Base-by-base conservation (phyloP, 2,797 vertebrate genomes). In the Hylomyscus alleni region DNA sequence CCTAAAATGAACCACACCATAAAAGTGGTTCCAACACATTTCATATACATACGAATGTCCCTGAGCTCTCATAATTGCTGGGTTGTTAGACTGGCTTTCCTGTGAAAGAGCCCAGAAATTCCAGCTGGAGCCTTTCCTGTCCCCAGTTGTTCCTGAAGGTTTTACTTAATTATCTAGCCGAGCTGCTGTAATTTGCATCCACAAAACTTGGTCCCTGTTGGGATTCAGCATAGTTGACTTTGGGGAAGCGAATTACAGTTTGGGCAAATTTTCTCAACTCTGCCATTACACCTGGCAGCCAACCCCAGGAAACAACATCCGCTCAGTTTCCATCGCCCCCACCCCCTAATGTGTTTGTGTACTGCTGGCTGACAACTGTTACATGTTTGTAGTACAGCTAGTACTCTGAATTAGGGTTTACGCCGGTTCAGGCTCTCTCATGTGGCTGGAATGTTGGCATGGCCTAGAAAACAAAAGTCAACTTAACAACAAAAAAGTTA, bases 381-480 rank as follows among this genome's bases (percentile, higher is more conserved):
- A 95, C 94, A 94, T 97, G 97, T 98, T 98, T 98, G 98, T 87
- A 97, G 98, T 97, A 97, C 97, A 98, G 97, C 97, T 94, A 4
- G 1, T 97, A 97, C 98, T 98, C 98, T 98, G 97, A 98, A 98
- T 97, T 94, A 94, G 86, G 83, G 95, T 93, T 98, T 97, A 97
- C 98, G 97, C 98, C 89, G 82, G 91, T 90, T 97, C 95, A 92
- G 89, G 54, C 93, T 98, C 97, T 97, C 98, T 98, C 98, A 98
- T 97, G 95, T 92, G 94, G 97, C 97, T 98, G 97, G 98, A 98
- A 98, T 98, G 98, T 97, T 98, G 98, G 98, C 98, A 97, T 17
- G 0, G 89, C 65, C 97, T 94, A 98, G 96, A 98, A 98, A 98
- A 98, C 98, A 98, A 96, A 95, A 96, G 82, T 97, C 95, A 93